phyloP scores from a whole-genome alignment of 1,140 invertebrate genomes.

The Agrypnia vestita region DNA sequence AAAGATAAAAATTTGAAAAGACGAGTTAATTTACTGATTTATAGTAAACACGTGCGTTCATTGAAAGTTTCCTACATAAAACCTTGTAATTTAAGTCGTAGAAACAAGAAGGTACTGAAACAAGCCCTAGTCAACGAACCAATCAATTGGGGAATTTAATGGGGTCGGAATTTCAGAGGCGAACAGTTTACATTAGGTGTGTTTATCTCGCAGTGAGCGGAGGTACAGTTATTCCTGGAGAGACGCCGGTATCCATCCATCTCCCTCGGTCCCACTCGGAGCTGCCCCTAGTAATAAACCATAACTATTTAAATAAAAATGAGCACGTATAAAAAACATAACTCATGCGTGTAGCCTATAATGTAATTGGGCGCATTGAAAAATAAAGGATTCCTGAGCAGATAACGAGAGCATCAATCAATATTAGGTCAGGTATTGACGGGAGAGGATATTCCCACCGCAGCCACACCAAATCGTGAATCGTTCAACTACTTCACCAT shows the following conservation, averaged over 20 bases:
- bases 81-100: too few relatives aligned
- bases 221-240: neutral
- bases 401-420: constrained; percentile 45
- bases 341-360: constrained; percentile 25
- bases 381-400: neutral
- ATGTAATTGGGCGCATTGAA: constrained; percentile 38
- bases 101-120: too few relatives aligned
- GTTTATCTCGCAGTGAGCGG: neutral
- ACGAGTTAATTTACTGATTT: too few relatives aligned
- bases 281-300: constrained; percentile 12
- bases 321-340: constrained; percentile 42
- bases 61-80: too few relatives aligned
- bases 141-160: too few relatives aligned
- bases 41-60: too few relatives aligned
- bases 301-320: constrained; percentile 41
- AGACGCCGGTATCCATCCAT: neutral
- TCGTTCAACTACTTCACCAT: neutral
- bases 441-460: neutral
- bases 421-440: constrained; percentile 46
- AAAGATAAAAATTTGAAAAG: too few relatives aligned
- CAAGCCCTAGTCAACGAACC: too few relatives aligned
- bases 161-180: too few relatives aligned
- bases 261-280: neutral
- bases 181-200: neutral
- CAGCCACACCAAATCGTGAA: neutral